Evolutionary conservation across 2,797 vertebrate species (phyloP), one percentile per base, ranked within the genome.

Genomic region (Channallabes apus): DNA sequence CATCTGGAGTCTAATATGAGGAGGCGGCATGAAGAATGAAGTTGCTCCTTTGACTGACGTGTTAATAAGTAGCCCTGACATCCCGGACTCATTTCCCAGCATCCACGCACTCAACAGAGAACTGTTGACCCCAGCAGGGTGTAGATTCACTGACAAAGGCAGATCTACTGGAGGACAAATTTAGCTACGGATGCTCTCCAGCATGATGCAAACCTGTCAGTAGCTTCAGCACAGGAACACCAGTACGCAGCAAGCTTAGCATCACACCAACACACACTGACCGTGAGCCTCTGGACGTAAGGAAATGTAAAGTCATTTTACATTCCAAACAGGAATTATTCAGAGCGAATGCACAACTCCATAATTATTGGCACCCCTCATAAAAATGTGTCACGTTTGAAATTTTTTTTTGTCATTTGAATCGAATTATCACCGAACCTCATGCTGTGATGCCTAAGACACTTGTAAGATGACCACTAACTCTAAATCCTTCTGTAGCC

Each of bases 21-120:
- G 88, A 91, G 94, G 92, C 93, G 91, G 92, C 89, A 29, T 79
- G 87, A 89, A 93, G 91, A 94, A 93, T 89, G 91, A 91, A 93
- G 91, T 90, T 86, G 72, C 84, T 89, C 69, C 58, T 85, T 69
- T 91, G 93, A 94, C 86, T 92, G 92, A 93, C 92, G 90, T 79
- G 71, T 86, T 79, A 75, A 79, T 92, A 84, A 92, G 85, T 89
- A 90, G 76, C 85, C 88, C 75, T 91, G 93, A 93, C 93, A 92
- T 91, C 91, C 91, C 90, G 92, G 90, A 90, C 90, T 91, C 90
- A 92, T 92, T 87, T 89, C 89, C 61, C 83, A 64, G 87, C 88
- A 85, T 91, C 88, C 76, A 8, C 79, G 62, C 77, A 86, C 65
- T 87, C 84, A 65, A 51, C 78, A 82, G 65, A 29, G 81, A 77